These are phyloP conservation scores for Drosophila rellima DNA, from an alignment of 2,888 invertebrate genomes.

Conservation along the genomic window DNA sequence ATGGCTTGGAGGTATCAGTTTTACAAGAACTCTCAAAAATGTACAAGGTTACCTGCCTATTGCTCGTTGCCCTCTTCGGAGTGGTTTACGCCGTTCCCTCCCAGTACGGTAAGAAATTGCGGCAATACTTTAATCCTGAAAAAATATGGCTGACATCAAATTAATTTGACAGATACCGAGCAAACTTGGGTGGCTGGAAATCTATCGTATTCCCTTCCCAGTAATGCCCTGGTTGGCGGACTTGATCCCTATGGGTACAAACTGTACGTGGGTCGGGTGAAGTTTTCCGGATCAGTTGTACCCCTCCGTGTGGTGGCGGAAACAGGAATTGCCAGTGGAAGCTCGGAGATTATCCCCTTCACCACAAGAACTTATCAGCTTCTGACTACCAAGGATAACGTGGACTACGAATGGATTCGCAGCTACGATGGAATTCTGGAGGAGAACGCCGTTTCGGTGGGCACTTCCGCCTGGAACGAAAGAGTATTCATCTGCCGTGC, in stretches of 20 bases:
- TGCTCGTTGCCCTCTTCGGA: slow-evolving; percentile 11
- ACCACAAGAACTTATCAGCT: slow-evolving; percentile 40
- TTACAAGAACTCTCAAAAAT: background rate
- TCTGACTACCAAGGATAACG: slow-evolving; percentile 24
- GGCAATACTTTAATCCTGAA: no score
- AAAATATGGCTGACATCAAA: background rate
- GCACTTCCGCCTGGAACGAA: slow-evolving; percentile 35
- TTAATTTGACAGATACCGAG: slow-evolving; percentile 14
- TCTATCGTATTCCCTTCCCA: slow-evolving; percentile 45
- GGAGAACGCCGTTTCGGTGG: slow-evolving; percentile 39
- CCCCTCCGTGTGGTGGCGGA: slow-evolving; percentile 59
- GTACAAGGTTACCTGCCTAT: slow-evolving; percentile 8
- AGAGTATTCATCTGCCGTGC: background rate
- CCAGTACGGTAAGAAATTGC: slow-evolving; percentile 1
- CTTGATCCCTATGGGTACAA: slow-evolving; percentile 54
- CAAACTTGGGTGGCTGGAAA: slow-evolving; percentile 52
- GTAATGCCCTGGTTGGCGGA: slow-evolving; percentile 48
- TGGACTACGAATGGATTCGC: slow-evolving; percentile 48
- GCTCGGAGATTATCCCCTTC: slow-evolving; percentile 21
- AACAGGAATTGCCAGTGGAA: slow-evolving; percentile 46
- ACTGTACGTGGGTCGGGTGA: slow-evolving; percentile 54
- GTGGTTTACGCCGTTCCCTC: slow-evolving; percentile 16
- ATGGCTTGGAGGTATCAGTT: background rate
- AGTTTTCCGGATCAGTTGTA: slow-evolving; percentile 22
- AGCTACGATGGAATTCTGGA: slow-evolving; percentile 58